These are phyloP conservation scores for Lutjanus erythropterus DNA, from an alignment of 2,113 vertebrate genomes.

Conservation along the genomic window DNA sequence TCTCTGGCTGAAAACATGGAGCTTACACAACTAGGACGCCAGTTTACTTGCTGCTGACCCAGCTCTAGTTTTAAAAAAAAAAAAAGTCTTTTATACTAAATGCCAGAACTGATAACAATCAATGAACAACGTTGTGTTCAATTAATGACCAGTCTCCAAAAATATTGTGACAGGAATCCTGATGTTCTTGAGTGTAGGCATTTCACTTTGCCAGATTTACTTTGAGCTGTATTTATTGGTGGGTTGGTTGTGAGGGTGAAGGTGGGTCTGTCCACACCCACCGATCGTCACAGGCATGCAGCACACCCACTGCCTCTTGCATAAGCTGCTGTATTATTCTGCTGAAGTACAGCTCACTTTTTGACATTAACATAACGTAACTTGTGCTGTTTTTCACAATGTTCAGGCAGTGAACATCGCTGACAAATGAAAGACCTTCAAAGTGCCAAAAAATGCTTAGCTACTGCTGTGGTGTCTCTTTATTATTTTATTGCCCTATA, in stretches of 20 bases:
- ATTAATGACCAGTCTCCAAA: not conserved
- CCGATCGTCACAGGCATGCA: not conserved
- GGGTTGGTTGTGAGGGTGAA: not conserved
- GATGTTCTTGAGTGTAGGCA: not conserved
- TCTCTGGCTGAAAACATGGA: conserved; percentile 26
- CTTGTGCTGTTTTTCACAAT: not conserved
- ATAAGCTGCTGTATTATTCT: not conserved
- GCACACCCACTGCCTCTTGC: not conserved
- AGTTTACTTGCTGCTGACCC: conserved; percentile 9
- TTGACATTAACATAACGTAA: not conserved
- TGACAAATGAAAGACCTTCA: not conserved
- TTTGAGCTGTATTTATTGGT: not conserved
- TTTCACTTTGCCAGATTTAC: not conserved
- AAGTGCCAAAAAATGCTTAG: not conserved
- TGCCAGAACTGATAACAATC: too few relatives aligned
- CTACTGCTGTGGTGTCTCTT: not conserved
- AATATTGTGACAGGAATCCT: not conserved
- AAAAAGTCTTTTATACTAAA: not conserved
- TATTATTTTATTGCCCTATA: not conserved
- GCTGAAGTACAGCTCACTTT: not conserved
- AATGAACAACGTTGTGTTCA: not conserved
- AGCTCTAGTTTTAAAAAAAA: not conserved
- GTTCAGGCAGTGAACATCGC: not conserved
- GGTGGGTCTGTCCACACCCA: not conserved
- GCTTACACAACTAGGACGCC: conserved; percentile 32